Evolutionary conservation across 2,113 vertebrate species (phyloP), one percentile per base, ranked within the genome.

Genomic region (Microcebus murinus): DNA sequence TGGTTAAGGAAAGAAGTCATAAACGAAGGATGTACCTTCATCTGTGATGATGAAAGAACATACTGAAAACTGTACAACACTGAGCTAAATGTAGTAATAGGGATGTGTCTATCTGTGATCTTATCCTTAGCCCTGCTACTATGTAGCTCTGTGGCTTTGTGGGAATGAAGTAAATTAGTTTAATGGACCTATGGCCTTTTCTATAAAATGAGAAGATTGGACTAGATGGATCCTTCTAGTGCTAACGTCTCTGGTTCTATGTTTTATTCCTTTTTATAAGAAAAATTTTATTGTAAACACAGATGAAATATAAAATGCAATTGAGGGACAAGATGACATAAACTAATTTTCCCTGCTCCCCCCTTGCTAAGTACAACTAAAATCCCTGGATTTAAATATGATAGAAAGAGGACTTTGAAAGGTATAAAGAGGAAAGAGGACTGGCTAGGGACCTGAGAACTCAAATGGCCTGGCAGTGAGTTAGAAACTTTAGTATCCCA

Each of bases 1-100:
- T 86, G 55, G 82, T 96, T 81, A 82, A 83, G 31, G 36, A 31
- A 88, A 79, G 86, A 96, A 93, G 59, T 65, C 81, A 52, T 45
- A 89, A 90, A 61, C 10, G 50, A 73, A 93, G 57, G 5, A 45
- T 79, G 82, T 80, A 23, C 61, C 87, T 89, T 96, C 31, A 97
- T 73, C n/a, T 42, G 39, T 31, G 20, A 87, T 83, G n/a, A 52
- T 61, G 23, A 93, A 95, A 86, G 79, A 55, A 83, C 39, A 42
- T 82, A 68, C 34, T 7, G 25, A 63, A 95, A 87, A 67, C 73
- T 67, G 39, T 68, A 42, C 13, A 83, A 17, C 86, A 63, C 36
- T 67, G 5, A 77, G 74, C 17, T 70, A 34, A 84, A 70, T 23
- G 4, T 55, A 48, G 34, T 79, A 55, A 36, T 31, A 13, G 48